Evolutionary conservation across 1,140 invertebrate species (phyloP).

Genomic region (Cheumatopsyche charites): DNA sequence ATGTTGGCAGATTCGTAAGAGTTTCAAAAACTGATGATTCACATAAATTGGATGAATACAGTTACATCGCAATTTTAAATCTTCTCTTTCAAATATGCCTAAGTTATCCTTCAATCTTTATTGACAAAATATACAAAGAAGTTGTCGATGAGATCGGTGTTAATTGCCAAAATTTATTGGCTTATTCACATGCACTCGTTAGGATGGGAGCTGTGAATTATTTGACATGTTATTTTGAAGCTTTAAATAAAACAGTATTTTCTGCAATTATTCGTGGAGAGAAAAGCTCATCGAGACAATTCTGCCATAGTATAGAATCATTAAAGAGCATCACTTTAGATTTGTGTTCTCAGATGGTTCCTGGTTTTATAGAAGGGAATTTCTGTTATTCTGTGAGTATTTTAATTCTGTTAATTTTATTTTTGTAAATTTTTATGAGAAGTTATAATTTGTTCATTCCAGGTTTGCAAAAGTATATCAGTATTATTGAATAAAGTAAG

Average conservation of each 20-base stretch:
- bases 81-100: constrained; percentile 61
- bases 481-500: constrained; percentile 36
- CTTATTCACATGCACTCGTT: constrained; percentile 69
- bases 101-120: constrained; percentile 58
- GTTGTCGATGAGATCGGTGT: constrained; percentile 69
- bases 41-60: constrained; percentile 62
- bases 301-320: constrained; percentile 63
- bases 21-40: constrained; percentile 53
- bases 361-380: constrained; percentile 63
- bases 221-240: constrained; percentile 69
- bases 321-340: constrained; percentile 74
- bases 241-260: constrained; percentile 59
- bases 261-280: constrained; percentile 53
- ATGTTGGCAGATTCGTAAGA: constrained; percentile 55
- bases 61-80: constrained; percentile 64
- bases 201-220: constrained; percentile 76
- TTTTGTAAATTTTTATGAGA: constrained; percentile 15
- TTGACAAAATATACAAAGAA: constrained; percentile 53
- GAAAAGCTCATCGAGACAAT: constrained; percentile 60
- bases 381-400: constrained; percentile 68
- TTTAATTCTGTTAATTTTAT: constrained; percentile 2
- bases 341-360: constrained; percentile 74
- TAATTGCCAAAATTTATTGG: constrained; percentile 73
- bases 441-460: constrained; percentile 5
- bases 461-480: constrained; percentile 43